phyloP scores from a whole-genome alignment of 1,140 invertebrate genomes.

The Danaus melanippus region DNA sequence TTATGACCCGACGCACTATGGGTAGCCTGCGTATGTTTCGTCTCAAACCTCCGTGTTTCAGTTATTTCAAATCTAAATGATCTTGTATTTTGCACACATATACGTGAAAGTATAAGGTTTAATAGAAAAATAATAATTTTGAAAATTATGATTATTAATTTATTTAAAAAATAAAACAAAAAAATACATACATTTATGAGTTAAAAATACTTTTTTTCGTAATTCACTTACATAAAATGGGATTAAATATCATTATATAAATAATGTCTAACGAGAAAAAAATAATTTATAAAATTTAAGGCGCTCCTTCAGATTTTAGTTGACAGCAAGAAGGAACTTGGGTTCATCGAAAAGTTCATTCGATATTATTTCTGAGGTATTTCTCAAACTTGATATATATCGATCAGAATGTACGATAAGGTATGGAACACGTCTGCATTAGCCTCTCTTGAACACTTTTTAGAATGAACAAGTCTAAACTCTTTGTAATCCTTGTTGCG shows the following conservation, averaged over 20 bases:
- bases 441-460: conserved; percentile 9
- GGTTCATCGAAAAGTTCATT: conserved; percentile 6
- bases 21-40: too few relatives aligned
- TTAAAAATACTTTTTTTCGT: conserved; percentile 4
- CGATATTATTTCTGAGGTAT: conserved; percentile 3
- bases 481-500: conserved; percentile 24
- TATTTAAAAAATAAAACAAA: conserved; percentile 7
- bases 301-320: neutral
- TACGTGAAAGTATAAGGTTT: conserved; percentile 2
- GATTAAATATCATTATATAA: neutral
- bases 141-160: too few relatives aligned
- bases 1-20: too few relatives aligned
- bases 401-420: conserved; percentile 19
- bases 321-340: conserved; percentile 1
- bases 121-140: conserved; percentile 8
- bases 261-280: conserved; percentile 9
- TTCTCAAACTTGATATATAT: conserved; percentile 7
- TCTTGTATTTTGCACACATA: neutral
- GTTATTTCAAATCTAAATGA: conserved; percentile 2
- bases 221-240: neutral
- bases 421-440: conserved; percentile 23
- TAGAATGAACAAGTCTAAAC: conserved; percentile 17
- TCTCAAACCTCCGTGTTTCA: neutral
- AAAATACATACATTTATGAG: neutral
- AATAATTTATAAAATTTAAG: conserved; percentile 2